Base-by-base conservation (phyloP, 2,113 vertebrate species). In the Amazona guildingii region DNA sequence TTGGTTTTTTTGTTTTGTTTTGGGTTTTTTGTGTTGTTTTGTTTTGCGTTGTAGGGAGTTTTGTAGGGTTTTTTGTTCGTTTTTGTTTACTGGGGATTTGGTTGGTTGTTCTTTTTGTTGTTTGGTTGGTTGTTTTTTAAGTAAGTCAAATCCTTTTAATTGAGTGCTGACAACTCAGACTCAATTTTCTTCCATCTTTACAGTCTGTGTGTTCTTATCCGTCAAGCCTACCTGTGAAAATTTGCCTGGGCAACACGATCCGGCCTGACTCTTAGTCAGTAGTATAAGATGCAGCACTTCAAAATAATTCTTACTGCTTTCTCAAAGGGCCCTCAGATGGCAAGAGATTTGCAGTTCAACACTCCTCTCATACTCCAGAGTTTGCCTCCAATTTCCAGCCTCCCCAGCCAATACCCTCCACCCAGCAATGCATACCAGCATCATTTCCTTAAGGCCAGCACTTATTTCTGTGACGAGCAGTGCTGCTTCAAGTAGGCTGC, bases 371-470 rank as follows among this genome's bases (percentile, higher is more conserved):
- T 0, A 2, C 3, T 0, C 24, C 49, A 1, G 1, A 27, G 23
- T 5, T 5, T 12, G 3, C 12, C 57, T 68, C 39, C n/a, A 17
- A 63, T 49, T 59, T 66, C 39, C 59, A 62, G 27, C 10, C 11
- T 37, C 61, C 41, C 23, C 0, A 0, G 11, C 4, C 41, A 33
- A 8, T 0, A 0, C n/a, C 35, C 21, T n/a, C 8, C 7, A 7
- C 7, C 11, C 74, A 23, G 37, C 1, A 0, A 51, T 7, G 20
- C 41, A 1, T 5, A 41, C 23, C 67, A 31, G 25, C 63, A 25
- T 16, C 18, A 0, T 18, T 37, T 57, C 69, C 59, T n/a, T 2
- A 62, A 54, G 28, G 15, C 29, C 35, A 10, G 2, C 0, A 1
- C 18, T 16, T 17, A 29, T 18, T 16, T 33, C 86, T 79, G 24